Evolutionary conservation across 1,140 invertebrate species (phyloP).

Genomic region (Diorhabda elongata): DNA sequence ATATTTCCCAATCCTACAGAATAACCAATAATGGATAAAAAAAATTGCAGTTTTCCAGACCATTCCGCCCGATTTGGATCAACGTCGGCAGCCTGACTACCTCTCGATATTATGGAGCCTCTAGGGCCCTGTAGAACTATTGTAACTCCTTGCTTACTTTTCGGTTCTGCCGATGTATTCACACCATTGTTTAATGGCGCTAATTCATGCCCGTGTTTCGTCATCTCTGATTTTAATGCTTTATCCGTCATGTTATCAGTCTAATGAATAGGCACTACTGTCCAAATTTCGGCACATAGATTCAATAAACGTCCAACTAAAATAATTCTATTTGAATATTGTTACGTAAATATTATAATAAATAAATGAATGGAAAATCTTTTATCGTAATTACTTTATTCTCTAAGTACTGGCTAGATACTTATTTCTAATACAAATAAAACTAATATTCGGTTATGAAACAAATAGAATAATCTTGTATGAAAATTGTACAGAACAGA

Average conservation of each 20-base stretch:
- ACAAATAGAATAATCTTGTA: too few species aligned
- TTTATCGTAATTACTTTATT: too few species aligned
- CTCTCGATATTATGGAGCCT: conserved; percentile 52
- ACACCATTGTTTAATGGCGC: conserved; percentile 65
- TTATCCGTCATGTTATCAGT: conserved; percentile 34
- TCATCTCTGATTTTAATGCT: conserved; percentile 49
- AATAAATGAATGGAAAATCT: too few species aligned
- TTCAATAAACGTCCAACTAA: background rate
- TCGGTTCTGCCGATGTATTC: conserved; percentile 40
- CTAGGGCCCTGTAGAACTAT: conserved; percentile 57
- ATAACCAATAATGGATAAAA: conserved; percentile 86
- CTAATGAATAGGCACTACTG: background rate
- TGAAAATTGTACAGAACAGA: too few species aligned
- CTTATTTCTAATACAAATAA: too few species aligned
- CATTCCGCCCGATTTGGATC: conserved; percentile 67
- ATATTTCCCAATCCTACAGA: conserved; percentile 90
- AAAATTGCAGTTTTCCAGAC: conserved; percentile 85
- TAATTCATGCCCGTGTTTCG: conserved; percentile 69
- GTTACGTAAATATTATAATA: too few species aligned
- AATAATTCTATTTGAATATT: too few species aligned
- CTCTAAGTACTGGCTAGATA: too few species aligned
- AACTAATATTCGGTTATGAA: too few species aligned
- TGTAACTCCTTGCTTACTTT: conserved; percentile 60
- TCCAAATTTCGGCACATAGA: background rate
- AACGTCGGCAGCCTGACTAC: conserved; percentile 42